Percentiles rank a stretch among this genome's conserved stretches.
Evolutionary conservation across 1,140 invertebrate species (phyloP).

Genomic region (Papilio xuthus): DNA sequence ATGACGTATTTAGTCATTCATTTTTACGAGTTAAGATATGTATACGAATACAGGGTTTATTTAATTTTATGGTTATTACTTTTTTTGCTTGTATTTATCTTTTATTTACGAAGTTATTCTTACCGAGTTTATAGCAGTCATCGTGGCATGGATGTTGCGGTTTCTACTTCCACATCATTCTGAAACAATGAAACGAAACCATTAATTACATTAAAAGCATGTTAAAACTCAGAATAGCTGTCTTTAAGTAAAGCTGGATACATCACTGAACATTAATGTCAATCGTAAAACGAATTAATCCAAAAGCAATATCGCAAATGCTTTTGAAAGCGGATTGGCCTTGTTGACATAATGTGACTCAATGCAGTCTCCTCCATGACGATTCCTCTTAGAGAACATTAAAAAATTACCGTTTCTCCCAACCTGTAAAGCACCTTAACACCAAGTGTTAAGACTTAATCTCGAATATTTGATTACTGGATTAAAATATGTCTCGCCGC

Average conservation of each 20-base stretch:
- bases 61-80: too few species aligned
- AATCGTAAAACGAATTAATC: conserved; percentile 70
- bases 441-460: conserved; percentile 50
- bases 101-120: conserved; percentile 40
- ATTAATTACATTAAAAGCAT: conserved; percentile 26
- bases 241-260: conserved; percentile 43
- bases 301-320: conserved; percentile 71
- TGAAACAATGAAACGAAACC: conserved; percentile 61
- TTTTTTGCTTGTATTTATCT: neutral
- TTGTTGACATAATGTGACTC: conserved; percentile 75
- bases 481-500: conserved; percentile 68
- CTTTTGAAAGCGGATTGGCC: conserved; percentile 60
- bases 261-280: conserved; percentile 51
- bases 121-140: conserved; percentile 77
- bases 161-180: conserved; percentile 54
- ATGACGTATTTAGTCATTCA: too few species aligned
- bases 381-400: conserved; percentile 50
- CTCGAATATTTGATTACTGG: conserved; percentile 45
- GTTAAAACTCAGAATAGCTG: conserved; percentile 35
- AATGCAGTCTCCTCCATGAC: conserved; percentile 64
- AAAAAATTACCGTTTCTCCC: conserved; percentile 46
- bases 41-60: too few species aligned
- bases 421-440: conserved; percentile 54
- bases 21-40: too few species aligned
- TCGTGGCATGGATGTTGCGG: conserved; percentile 54